phyloP scores from a whole-genome alignment of 2,888 invertebrate genomes.

The Augiades crinisus region DNA sequence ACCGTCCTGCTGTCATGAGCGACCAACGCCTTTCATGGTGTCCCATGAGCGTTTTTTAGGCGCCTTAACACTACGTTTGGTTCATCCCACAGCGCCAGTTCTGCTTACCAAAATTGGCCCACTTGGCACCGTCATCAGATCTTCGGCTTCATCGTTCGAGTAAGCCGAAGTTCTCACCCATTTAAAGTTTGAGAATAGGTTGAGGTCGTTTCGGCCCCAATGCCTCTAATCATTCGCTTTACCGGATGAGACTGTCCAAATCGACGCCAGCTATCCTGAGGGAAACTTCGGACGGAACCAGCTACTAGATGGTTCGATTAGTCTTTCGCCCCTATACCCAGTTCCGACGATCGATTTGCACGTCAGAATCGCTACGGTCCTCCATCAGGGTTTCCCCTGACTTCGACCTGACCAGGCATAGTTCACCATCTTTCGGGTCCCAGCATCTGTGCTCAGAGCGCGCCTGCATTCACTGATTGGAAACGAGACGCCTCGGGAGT shows the following conservation, averaged over 20 bases:
- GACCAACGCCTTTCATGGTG: conserved; percentile 59
- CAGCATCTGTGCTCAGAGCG: conserved; percentile 85
- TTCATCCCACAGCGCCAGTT: conserved; percentile 91
- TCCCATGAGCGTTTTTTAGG: conserved; percentile 78
- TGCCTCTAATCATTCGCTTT: conserved; percentile 89
- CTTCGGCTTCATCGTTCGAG: conserved; percentile 78
- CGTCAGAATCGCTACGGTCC: conserved; percentile 87
- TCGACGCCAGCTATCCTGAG: conserved; percentile 85
- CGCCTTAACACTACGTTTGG: conserved; percentile 86
- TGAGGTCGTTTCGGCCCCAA: conserved; percentile 86
- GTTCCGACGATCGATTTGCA: conserved; percentile 90
- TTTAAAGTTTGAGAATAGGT: conserved; percentile 91
- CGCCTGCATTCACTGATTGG: conserved; percentile 65
- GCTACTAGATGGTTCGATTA: conserved; percentile 90
- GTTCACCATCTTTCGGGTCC: conserved; percentile 87
- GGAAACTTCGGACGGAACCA: conserved; percentile 89
- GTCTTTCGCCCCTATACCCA: conserved; percentile 87
- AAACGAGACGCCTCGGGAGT: conserved; percentile 81
- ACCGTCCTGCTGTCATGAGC: conserved; percentile 32
- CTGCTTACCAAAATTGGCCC: conserved; percentile 89
- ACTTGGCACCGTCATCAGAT: conserved; percentile 83
- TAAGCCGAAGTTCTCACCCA: conserved; percentile 85
- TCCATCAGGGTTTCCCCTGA: conserved; percentile 86
- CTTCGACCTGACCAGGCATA: conserved; percentile 83
- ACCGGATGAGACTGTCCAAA: conserved; percentile 82